phyloP scores from a whole-genome alignment of 2,113 vertebrate genomes.

The Osmerus eperlanus region DNA sequence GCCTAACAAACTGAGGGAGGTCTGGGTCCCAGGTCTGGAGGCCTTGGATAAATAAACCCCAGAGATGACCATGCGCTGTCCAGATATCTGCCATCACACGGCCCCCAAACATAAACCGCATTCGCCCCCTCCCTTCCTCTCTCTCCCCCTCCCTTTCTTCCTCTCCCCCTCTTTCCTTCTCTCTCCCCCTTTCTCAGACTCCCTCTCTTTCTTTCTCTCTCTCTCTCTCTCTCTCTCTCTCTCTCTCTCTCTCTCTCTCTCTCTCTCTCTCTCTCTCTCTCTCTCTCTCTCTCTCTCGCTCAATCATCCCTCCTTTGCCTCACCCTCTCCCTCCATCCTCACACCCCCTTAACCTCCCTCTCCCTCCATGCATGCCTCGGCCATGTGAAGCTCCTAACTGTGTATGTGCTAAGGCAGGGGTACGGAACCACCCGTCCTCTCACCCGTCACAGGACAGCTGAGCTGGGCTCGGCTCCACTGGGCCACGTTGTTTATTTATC shows the following conservation, averaged over 20 bases:
- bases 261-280: not conserved
- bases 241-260: not conserved
- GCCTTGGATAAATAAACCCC: constrained; percentile 80
- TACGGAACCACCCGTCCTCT: constrained; percentile 37
- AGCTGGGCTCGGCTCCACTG: constrained; percentile 35
- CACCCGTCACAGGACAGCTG: constrained; percentile 38
- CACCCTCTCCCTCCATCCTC: not conserved
- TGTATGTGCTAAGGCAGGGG: constrained; percentile 55
- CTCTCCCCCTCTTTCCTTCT: constrained; percentile 2
- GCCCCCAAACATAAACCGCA: constrained; percentile 66
- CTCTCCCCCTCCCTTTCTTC: constrained; percentile 9
- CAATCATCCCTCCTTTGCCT: not conserved
- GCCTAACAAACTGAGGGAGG: constrained; percentile 86
- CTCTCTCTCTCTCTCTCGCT: not conserved
- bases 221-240: constrained; percentile 1
- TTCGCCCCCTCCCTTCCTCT: not conserved
- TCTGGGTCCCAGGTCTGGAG: constrained; percentile 77
- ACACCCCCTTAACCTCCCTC: not conserved
- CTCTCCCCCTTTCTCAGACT: constrained; percentile 25
- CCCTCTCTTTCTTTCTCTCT: constrained; percentile 7
- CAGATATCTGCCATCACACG: constrained; percentile 78
- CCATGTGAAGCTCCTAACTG: constrained; percentile 16
- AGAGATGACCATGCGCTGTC: constrained; percentile 76
- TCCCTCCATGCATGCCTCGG: constrained; percentile 53
- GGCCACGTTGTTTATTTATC: constrained; percentile 55